Base-by-base conservation (phyloP, 1,140 invertebrate species). In the Homalodisca vitripennis region DNA sequence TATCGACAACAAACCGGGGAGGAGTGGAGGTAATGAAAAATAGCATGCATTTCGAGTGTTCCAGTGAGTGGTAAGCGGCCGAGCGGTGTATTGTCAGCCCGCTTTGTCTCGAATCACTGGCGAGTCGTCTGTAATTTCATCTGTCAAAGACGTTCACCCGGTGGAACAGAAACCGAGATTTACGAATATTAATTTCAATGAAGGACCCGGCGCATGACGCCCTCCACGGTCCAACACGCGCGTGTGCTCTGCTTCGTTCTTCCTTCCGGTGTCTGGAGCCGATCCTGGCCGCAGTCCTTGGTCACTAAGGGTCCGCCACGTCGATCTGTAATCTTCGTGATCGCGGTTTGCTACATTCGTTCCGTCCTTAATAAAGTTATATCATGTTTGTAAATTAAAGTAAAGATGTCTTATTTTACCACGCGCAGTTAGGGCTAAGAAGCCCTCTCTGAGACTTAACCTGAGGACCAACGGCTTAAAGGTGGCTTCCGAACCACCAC, bases 181-280 rank as follows among this genome's bases (percentile, higher is more conserved):
- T 60, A 60, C 55, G 27, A 60, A 60, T 60, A 60, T 60, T 60
- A 60, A 60, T 60, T 60, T 60, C 55, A 60, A 60, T 60, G 55
- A 60, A 26, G 55, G 55, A 60, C 29, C 14, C 55, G 55, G 55
- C 26, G 55, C 55, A 60, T 60, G 55, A 60, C 55, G 55, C 29
- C 3, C 14, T 41, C 26, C 55, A 27, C 55, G 55, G 55, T 60
- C 55, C 2, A 60, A 13, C 55, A 60, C 55, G 14, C 26, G 55
- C 27, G 48, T 51, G 48, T 51, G 48, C 48, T 51, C 48, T 41
- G 22, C n/a, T n/a, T n/a, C n/a, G n/a, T n/a, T n/a, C n/a, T n/a
- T n/a, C n/a, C 48, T 51, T 51, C 48, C 48, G 48, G 48, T 51
- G 48, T 12, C 48, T 41, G 34, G 34, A 51, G 14, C 6, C 14